Evolutionary conservation across 2,113 vertebrate genomes (phyloP).

Genomic region (Leucosticte australis): DNA sequence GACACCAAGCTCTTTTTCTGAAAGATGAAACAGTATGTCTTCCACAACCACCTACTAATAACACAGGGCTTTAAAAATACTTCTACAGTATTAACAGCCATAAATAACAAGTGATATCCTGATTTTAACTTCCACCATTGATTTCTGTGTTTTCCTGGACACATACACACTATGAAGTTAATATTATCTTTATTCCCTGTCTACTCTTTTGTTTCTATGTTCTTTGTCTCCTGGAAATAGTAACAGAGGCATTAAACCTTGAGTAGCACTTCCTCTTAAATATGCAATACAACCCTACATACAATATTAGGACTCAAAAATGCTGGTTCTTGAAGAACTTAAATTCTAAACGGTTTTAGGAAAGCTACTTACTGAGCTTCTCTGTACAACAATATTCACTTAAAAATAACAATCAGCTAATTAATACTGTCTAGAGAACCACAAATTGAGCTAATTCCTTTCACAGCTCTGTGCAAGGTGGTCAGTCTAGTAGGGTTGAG

Average conservation of each 20-base stretch:
- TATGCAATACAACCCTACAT: accelerated
- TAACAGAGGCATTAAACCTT: not conserved
- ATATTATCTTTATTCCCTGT: not conserved
- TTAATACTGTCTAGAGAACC: not conserved
- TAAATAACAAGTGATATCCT: not conserved
- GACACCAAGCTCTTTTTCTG: not conserved
- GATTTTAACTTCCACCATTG: not conserved
- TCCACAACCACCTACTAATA: not conserved
- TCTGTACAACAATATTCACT: not conserved
- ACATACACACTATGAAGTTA: not conserved
- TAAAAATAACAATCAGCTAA: not conserved
- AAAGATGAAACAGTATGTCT: not conserved
- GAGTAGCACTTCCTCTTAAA: not conserved
- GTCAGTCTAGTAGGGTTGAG: not conserved
- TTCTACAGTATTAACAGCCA: not conserved
- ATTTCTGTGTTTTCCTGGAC: not conserved
- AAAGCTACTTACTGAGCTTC: not conserved
- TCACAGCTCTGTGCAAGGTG: not conserved
- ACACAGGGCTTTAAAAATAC: not conserved
- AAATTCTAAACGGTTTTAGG: not conserved
- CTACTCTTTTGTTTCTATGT: not conserved
- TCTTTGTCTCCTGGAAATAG: not conserved
- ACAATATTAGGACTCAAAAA: not conserved
- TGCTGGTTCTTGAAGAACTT: not conserved
- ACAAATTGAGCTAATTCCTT: not conserved